Conservation (phyloP, 2,888 invertebrate species). For the Lasioglossum vierecki region DNA sequence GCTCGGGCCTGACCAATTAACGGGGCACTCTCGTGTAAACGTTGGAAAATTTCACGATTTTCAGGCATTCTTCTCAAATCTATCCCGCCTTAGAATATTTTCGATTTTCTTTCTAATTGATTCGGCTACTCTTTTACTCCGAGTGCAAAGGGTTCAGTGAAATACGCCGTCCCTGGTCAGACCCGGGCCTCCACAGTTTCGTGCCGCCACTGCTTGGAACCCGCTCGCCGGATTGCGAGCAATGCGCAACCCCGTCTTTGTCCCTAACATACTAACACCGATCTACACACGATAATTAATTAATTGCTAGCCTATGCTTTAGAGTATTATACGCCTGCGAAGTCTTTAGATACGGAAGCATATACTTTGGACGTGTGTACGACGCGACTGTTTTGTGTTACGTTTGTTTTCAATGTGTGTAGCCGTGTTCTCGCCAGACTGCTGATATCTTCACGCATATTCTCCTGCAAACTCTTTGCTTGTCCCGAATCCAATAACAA, state of each 20-base stretch:
- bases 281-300: constrained; percentile 72
- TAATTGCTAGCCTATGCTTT: constrained; percentile 72
- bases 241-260: constrained; percentile 41
- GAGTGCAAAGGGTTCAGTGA: background rate
- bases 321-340: constrained; percentile 74
- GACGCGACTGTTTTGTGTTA: constrained; percentile 16
- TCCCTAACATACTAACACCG: constrained; percentile 70
- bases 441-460: background rate
- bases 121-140: background rate
- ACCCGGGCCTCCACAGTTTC: constrained; percentile 34
- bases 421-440: background rate
- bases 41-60: background rate
- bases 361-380: constrained; percentile 73
- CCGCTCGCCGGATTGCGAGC: constrained; percentile 35
- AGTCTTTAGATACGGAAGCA: constrained; percentile 81
- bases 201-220: constrained; percentile 27
- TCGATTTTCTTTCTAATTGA: background rate
- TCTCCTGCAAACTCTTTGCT: background rate
- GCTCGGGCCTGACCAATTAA: constrained; percentile 29
- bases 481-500: too few species aligned
- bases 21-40: background rate
- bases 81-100: background rate
- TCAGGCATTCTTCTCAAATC: background rate
- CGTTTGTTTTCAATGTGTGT: background rate
- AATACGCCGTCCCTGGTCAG: constrained; percentile 36